phyloP scores from a whole-genome alignment of 2,113 vertebrate species.

The Cyprinodon brontotheroides region DNA sequence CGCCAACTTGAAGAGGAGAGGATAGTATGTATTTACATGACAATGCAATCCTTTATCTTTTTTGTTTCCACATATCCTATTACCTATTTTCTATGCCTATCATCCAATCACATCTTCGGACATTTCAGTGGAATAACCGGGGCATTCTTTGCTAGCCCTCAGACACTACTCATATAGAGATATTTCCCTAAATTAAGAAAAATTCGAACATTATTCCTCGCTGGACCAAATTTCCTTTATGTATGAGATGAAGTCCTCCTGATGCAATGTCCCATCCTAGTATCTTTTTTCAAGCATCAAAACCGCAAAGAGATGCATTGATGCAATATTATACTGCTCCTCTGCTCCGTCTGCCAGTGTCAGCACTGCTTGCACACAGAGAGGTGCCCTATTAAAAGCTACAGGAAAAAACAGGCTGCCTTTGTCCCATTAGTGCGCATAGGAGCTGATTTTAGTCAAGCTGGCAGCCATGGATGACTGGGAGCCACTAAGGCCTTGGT shows the following conservation, averaged over 20 bases:
- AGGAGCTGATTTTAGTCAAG: conserved; percentile 61
- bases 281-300: conserved; percentile 40
- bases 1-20: no score
- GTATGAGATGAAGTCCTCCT: background rate
- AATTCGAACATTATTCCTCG: background rate
- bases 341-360: conserved; percentile 28
- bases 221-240: conserved; percentile 18
- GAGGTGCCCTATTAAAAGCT: conserved; percentile 56
- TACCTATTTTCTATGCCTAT: background rate
- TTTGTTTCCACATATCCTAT: background rate
- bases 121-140: background rate
- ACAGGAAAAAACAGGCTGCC: conserved; percentile 46
- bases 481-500: conserved; percentile 66
- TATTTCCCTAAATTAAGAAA: background rate
- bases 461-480: conserved; percentile 69
- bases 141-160: background rate
- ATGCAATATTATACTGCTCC: conserved; percentile 29
- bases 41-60: background rate
- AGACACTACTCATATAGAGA: conserved; percentile 3
- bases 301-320: conserved; percentile 33
- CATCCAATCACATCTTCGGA: conserved; percentile 2
- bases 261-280: conserved; percentile 24
- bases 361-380: conserved; percentile 34
- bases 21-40: background rate
- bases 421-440: conserved; percentile 57